Evolutionary conservation across 2,797 vertebrate genomes (phyloP).

Genomic region (Artibeus lituratus): DNA sequence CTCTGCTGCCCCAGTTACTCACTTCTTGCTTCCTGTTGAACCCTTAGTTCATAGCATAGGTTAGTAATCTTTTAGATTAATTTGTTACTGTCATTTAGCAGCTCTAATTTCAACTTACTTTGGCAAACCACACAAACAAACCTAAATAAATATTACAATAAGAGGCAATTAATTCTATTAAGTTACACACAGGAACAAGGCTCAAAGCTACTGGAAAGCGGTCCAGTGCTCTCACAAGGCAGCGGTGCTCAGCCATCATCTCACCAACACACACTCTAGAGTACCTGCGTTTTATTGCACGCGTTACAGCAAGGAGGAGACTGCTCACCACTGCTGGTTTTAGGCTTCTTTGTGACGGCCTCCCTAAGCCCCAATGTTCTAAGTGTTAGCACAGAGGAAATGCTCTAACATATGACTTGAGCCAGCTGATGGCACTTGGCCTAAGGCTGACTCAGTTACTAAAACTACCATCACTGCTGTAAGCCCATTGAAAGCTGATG

Average conservation of each 20-base stretch:
- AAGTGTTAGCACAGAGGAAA: constrained; percentile 56
- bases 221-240: not conserved
- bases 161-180: not conserved
- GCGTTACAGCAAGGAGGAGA: constrained; percentile 21
- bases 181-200: not conserved
- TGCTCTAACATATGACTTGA: constrained; percentile 45
- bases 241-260: not conserved
- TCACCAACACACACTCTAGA: not conserved
- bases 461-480: constrained; percentile 52
- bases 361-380: not conserved
- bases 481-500: constrained; percentile 66
- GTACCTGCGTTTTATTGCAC: constrained; percentile 41
- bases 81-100: constrained; percentile 33
- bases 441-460: constrained; percentile 72
- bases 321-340: constrained; percentile 38
- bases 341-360: constrained; percentile 55
- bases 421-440: constrained; percentile 57
- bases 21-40: not conserved
- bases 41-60: not conserved
- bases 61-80: constrained; percentile 34
- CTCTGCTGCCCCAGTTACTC: not conserved
- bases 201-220: not conserved
- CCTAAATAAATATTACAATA: not conserved
- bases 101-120: constrained; percentile 13
- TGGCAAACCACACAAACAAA: constrained; percentile 25